Percentiles rank a stretch among this genome's conserved stretches.
phyloP scores from a whole-genome alignment of 2,888 invertebrate species.

The Blomia tropicalis region DNA sequence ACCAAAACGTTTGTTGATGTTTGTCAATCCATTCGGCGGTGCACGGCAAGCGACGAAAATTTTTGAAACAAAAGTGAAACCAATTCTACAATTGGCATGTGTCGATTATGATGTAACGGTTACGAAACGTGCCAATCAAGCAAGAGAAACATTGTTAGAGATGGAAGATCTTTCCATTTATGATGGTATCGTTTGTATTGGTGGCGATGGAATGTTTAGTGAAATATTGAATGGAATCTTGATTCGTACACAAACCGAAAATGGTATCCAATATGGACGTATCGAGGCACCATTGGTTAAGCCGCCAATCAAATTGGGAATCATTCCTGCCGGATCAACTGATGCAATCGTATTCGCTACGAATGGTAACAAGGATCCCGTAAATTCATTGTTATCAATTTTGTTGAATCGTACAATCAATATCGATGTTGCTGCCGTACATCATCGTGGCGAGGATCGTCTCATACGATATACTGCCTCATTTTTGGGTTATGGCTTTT shows the following conservation, averaged over 20 bases:
- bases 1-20: constrained; percentile 54
- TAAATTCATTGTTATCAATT: constrained; percentile 64
- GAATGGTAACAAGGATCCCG: constrained; percentile 59
- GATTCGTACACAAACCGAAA: constrained; percentile 42
- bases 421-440: constrained; percentile 58
- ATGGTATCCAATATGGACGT: constrained; percentile 42
- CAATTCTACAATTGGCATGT: constrained; percentile 40
- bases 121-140: constrained; percentile 60
- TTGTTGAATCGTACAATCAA: constrained; percentile 51
- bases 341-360: constrained; percentile 62
- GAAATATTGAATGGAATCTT: constrained; percentile 59
- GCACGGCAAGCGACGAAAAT: constrained; percentile 54
- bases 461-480: constrained; percentile 54
- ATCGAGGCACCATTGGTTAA: constrained; percentile 33
- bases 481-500: constrained; percentile 64
- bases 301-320: constrained; percentile 44
- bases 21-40: constrained; percentile 70
- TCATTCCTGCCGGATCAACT: constrained; percentile 54
- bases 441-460: constrained; percentile 41
- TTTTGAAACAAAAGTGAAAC: constrained; percentile 51
- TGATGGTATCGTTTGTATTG: constrained; percentile 55
- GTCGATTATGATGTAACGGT: constrained; percentile 46
- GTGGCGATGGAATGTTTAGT: constrained; percentile 70
- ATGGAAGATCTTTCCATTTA: constrained; percentile 30
- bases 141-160: constrained; percentile 47